A percentile compares a stretch with the other conserved stretches of the same genome.
Evolutionary conservation across 2,797 vertebrate genomes (phyloP).

Genomic region (Sciaenops ocellatus): DNA sequence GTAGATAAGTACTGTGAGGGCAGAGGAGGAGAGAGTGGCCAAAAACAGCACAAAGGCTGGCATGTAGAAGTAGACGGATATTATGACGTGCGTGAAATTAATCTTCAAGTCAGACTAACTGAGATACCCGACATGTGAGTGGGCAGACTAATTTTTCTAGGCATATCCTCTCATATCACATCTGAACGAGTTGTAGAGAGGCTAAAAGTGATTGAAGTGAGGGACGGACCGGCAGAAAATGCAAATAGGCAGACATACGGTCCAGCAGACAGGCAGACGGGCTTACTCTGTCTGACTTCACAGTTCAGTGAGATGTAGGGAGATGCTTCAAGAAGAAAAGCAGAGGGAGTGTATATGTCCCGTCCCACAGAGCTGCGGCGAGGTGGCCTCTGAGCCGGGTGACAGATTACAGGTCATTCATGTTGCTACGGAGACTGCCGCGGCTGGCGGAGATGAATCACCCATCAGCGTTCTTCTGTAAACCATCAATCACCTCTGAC

Average conservation of each 20-base stretch:
- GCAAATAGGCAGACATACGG: slow-evolving; percentile 41
- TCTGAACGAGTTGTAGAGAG: slow-evolving; percentile 44
- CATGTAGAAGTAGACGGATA: slow-evolving; percentile 8
- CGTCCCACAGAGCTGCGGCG: slow-evolving; percentile 58
- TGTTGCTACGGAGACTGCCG: slow-evolving; percentile 78
- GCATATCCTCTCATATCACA: slow-evolving; percentile 38
- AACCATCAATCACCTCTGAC: slow-evolving; percentile 86
- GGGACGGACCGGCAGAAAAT: slow-evolving; percentile 42
- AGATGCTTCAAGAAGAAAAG: slow-evolving; percentile 57
- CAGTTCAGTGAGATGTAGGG: slow-evolving; percentile 68
- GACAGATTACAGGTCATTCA: slow-evolving; percentile 85
- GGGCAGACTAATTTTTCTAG: slow-evolving; percentile 34
- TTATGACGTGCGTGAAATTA: slow-evolving; percentile 11
- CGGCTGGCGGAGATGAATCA: slow-evolving; percentile 82
- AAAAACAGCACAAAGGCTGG: slow-evolving; percentile 27
- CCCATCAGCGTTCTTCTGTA: slow-evolving; percentile 84
- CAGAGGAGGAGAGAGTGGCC: slow-evolving; percentile 25
- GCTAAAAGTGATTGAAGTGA: slow-evolving; percentile 44
- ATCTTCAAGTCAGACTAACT: slow-evolving; percentile 40
- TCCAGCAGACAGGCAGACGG: slow-evolving; percentile 33
- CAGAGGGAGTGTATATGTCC: slow-evolving; percentile 64
- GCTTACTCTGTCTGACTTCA: slow-evolving; percentile 49
- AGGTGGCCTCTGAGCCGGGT: slow-evolving; percentile 79
- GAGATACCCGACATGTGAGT: slow-evolving; percentile 32
- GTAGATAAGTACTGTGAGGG: slow-evolving; percentile 47